These are phyloP conservation scores for Drosophila pegasa DNA, from an alignment of 2,888 invertebrate genomes.

Conservation along the genomic window DNA sequence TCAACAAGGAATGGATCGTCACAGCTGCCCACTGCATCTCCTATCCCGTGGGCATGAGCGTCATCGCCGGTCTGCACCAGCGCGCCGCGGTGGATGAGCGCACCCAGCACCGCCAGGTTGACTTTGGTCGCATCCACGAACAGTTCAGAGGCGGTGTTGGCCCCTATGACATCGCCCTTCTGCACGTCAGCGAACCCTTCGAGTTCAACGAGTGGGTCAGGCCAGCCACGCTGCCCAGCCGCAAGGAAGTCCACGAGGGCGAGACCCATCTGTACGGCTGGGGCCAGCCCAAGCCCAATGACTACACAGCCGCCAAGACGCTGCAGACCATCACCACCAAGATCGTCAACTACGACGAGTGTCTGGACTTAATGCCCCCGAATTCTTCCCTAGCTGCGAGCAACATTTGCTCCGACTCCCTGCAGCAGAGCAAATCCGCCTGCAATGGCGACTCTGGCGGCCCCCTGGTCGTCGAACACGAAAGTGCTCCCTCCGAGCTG, in stretches of 20 bases:
- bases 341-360: slow-evolving; percentile 69
- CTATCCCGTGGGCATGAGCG: slow-evolving; percentile 71
- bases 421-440: slow-evolving; percentile 84
- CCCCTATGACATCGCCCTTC: slow-evolving; percentile 86
- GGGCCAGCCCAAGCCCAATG: slow-evolving; percentile 82
- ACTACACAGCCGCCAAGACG: slow-evolving; percentile 59
- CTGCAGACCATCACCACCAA: slow-evolving; percentile 80
- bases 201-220: slow-evolving; percentile 78
- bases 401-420: slow-evolving; percentile 85
- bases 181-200: slow-evolving; percentile 80
- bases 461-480: slow-evolving; percentile 76
- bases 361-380: slow-evolving; percentile 62
- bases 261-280: slow-evolving; percentile 84
- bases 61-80: slow-evolving; percentile 85
- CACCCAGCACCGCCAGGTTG: slow-evolving; percentile 76
- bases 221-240: slow-evolving; percentile 82
- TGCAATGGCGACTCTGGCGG: slow-evolving; percentile 85
- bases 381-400: slow-evolving; percentile 66
- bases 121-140: slow-evolving; percentile 79
- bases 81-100: slow-evolving; percentile 64
- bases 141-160: slow-evolving; percentile 82
- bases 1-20: slow-evolving; percentile 83
- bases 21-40: slow-evolving; percentile 84
- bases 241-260: slow-evolving; percentile 71
- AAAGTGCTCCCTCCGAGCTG: slow-evolving; percentile 64